Evolutionary conservation across 2,113 vertebrate genomes (phyloP), one percentile per base, ranked within the genome.

Genomic region (Perccottus glenii): DNA sequence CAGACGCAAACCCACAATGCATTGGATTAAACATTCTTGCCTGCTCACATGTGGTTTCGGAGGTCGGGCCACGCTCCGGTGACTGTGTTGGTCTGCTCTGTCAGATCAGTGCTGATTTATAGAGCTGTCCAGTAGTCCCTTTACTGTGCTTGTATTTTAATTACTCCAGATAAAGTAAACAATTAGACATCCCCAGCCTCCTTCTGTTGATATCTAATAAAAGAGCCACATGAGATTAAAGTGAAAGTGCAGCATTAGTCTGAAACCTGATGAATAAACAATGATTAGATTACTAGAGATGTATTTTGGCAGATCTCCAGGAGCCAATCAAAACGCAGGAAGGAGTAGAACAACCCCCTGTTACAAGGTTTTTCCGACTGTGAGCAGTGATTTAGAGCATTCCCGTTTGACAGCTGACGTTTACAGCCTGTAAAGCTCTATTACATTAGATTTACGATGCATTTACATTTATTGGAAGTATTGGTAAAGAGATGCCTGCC

Each of bases 11-110:
- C 70, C 85, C 85, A 79, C 80, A 79, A 44, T 68, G 75, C 79
- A 83, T 69, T 65, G 77, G 69, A 65, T 64, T 10, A 67, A 55
- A 87, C 89, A 89, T 91, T 90, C 87, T 77, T 85, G 82, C 70
- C 63, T 12, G 61, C 83, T 85, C 82, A 83, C 80, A 83, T 87
- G 85, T 72, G 84, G 87, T 82, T 88, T 83, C 19, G 55, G 51
- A 78, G 64, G 64, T 67, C 5, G 27, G 82, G 83, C 81, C 60
- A 38, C 19, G 68, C 71, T 85, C 75, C 33, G 63, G 76, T 87
- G 84, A 76, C 60, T 4, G 8, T 67, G 67, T 73, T 70, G 56
- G 71, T 73, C 64, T 32, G 63, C 69, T 52, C 59, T 11, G 68
- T 57, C 33, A 35, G 67, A 77, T 75, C 33, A 40, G 36, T 10